phyloP scores from a whole-genome alignment of 2,797 vertebrate species.

The Naso thynnoides region DNA sequence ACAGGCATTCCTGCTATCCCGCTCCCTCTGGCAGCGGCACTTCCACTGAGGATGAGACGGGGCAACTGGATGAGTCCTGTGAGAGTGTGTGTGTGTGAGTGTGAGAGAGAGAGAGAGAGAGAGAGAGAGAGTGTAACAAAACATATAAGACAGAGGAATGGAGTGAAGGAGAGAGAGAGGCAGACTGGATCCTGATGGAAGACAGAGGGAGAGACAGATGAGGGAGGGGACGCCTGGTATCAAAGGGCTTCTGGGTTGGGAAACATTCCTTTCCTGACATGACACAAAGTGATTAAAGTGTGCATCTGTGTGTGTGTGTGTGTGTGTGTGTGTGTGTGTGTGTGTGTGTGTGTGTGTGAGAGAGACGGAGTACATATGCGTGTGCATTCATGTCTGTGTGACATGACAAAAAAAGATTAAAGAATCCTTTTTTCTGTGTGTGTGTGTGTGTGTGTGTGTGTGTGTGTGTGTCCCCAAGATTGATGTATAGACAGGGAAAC shows the following conservation, averaged over 20 bases:
- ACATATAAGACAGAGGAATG: too few relatives aligned
- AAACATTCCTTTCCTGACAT: constrained; percentile 86
- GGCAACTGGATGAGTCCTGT: constrained; percentile 30
- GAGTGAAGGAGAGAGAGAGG: constrained; percentile 31
- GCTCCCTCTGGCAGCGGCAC: constrained; percentile 54
- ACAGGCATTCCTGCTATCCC: constrained; percentile 73
- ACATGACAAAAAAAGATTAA: constrained; percentile 62
- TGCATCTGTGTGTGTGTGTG: constrained; percentile 41
- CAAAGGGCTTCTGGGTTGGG: constrained; percentile 80
- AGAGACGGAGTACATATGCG: constrained; percentile 30
- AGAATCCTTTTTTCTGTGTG: constrained; percentile 53
- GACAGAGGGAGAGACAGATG: constrained; percentile 64
- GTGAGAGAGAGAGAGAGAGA: not conserved
- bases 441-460: constrained; percentile 8
- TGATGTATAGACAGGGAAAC: constrained; percentile 57
- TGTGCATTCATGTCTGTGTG: constrained; percentile 41
- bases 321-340: constrained; percentile 4
- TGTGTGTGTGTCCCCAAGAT: constrained; percentile 29
- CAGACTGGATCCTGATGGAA: constrained; percentile 67
- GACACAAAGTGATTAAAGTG: constrained; percentile 84
- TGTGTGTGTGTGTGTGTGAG: not conserved
- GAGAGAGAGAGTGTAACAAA: not conserved
- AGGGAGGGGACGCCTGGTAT: constrained; percentile 75
- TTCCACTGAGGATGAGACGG: constrained; percentile 47
- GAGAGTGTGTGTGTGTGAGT: constrained; percentile 25